Percentiles rank a stretch among this genome's conserved stretches.
phyloP scores from a whole-genome alignment of 2,113 vertebrate species.

The Polyodon spathula region DNA sequence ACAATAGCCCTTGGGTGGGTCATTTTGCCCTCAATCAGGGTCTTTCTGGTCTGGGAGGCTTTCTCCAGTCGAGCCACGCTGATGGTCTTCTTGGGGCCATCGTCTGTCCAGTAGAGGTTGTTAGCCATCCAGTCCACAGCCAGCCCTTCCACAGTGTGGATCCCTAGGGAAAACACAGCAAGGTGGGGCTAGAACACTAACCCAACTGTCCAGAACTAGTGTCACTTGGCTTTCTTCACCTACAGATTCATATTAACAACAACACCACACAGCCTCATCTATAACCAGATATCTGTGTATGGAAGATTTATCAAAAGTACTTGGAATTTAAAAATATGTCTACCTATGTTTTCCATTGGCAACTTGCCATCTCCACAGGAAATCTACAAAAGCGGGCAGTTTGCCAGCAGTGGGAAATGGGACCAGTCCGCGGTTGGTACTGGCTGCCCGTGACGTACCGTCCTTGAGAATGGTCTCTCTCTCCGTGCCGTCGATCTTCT shows the following conservation, averaged over 20 bases:
- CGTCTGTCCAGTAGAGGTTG: slow-evolving; percentile 94
- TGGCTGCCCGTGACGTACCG: slow-evolving; percentile 44
- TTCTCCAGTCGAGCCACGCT: slow-evolving; percentile 88
- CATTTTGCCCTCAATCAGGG: slow-evolving; percentile 90
- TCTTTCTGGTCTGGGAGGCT: slow-evolving; percentile 85
- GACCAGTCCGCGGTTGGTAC: neutral
- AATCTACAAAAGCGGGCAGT: too few relatives aligned
- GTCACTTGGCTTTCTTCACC: too few relatives aligned
- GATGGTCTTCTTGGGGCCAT: slow-evolving; percentile 93
- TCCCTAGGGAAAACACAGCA: slow-evolving; percentile 56
- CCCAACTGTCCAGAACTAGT: neutral
- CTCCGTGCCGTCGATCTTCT: slow-evolving; percentile 88
- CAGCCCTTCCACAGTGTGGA: slow-evolving; percentile 90
- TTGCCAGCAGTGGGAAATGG: neutral
- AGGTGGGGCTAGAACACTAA: slow-evolving; percentile 12
- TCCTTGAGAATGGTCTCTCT: slow-evolving; percentile 88
- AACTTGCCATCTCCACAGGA: too few relatives aligned
- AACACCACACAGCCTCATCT: too few relatives aligned
- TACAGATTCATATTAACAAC: too few relatives aligned
- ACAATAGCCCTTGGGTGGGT: slow-evolving; percentile 90
- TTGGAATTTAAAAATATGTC: too few relatives aligned
- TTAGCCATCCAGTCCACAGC: slow-evolving; percentile 97
- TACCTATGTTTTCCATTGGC: too few relatives aligned
- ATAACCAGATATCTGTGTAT: too few relatives aligned
- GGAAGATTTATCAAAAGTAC: too few relatives aligned